These are phyloP conservation scores for Smutsia gigantea DNA, from an alignment of 2,797 vertebrate genomes.

Conservation along the genomic window DNA sequence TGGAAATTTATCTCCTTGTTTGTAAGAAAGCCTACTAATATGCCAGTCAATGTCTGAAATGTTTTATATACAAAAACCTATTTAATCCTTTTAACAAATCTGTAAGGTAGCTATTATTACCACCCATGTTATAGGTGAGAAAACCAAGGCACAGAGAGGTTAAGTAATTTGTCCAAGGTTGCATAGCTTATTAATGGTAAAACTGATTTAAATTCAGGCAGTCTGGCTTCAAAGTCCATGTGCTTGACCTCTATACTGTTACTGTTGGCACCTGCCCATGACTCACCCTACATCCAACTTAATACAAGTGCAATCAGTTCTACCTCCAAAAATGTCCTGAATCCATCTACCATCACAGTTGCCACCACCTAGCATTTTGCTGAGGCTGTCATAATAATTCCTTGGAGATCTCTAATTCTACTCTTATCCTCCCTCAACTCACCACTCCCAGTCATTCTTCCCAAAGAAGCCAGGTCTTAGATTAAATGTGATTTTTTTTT, in stretches of 20 bases:
- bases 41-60: neutral
- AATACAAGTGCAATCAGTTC: neutral
- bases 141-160: conserved; percentile 6
- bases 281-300: neutral
- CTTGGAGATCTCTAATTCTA: neutral
- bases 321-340: neutral
- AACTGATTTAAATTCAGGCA: neutral
- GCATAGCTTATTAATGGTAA: neutral
- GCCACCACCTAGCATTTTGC: neutral
- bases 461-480: neutral
- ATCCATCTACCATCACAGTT: neutral
- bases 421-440: neutral
- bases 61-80: neutral
- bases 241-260: neutral
- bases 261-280: neutral
- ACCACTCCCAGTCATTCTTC: neutral
- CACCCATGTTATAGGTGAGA: neutral
- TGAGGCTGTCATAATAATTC: neutral
- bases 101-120: neutral
- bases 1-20: neutral
- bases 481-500: neutral
- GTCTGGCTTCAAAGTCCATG: neutral
- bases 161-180: neutral
- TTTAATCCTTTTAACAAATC: neutral
- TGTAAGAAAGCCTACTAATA: neutral